Conservation (phyloP, 1,140 invertebrate species). For the Harlomillsia oculata region DNA sequence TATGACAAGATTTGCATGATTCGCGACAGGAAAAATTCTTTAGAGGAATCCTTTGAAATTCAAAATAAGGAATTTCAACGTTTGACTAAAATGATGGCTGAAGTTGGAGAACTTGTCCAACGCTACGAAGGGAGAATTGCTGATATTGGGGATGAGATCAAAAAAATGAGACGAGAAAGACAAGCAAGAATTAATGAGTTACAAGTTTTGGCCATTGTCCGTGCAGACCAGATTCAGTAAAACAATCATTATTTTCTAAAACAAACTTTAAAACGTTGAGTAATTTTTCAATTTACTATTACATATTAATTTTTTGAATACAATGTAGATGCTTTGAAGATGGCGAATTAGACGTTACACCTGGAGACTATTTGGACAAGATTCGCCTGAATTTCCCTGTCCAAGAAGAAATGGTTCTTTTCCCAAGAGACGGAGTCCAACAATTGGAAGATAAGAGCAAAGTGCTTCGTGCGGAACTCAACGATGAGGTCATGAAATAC, state of each 20-base stretch:
- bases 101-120: slow-evolving; percentile 10
- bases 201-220: slow-evolving; percentile 16
- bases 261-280: slow-evolving; percentile 1
- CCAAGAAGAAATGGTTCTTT: slow-evolving; percentile 13
- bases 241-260: too few relatives aligned
- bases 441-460: too few relatives aligned
- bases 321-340: slow-evolving; percentile 24
- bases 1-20: slow-evolving; percentile 25
- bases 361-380: slow-evolving; percentile 1
- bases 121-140: slow-evolving; percentile 11
- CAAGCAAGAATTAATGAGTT: slow-evolving; percentile 28
- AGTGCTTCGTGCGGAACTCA: slow-evolving; percentile 15
- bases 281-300: neutral
- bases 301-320: slow-evolving; percentile 1
- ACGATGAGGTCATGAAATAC: slow-evolving; percentile 12
- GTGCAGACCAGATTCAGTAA: slow-evolving; percentile 31
- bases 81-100: slow-evolving; percentile 5
- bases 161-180: slow-evolving; percentile 11
- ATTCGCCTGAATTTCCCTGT: slow-evolving; percentile 11
- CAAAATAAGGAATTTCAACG: slow-evolving; percentile 21
- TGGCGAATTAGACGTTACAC: slow-evolving; percentile 7
- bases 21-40: slow-evolving; percentile 9
- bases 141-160: slow-evolving; percentile 25
- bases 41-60: slow-evolving; percentile 22
- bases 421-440: slow-evolving; percentile 17